phyloP scores from a whole-genome alignment of 2,113 vertebrate genomes.

The Neomonachus schauinslandi region DNA sequence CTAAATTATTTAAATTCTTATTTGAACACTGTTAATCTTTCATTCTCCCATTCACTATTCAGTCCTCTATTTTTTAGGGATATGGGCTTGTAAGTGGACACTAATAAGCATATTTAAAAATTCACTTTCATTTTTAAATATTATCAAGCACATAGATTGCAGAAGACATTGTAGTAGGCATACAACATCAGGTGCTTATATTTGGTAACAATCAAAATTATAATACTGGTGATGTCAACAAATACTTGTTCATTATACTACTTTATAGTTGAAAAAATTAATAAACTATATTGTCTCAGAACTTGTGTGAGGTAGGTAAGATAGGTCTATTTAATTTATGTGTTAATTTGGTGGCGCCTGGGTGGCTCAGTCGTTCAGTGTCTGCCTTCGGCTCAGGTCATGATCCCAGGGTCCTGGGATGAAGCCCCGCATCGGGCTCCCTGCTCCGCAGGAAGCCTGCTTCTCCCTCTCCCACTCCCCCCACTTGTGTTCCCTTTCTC shows the following conservation, averaged over 20 bases:
- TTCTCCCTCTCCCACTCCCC: no score
- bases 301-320: not conserved
- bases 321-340: not conserved
- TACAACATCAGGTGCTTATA: not conserved
- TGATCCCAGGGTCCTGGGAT: no score
- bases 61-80: slow-evolving; percentile 9
- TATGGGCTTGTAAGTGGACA: not conserved
- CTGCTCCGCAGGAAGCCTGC: no score
- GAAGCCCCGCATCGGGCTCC: no score
- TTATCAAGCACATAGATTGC: not conserved
- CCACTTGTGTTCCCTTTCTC: no score
- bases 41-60: not conserved
- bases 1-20: slow-evolving; percentile 26
- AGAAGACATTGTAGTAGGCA: not conserved
- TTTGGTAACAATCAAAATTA: slow-evolving; percentile 17
- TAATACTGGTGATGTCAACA: not conserved
- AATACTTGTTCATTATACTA: not conserved
- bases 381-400: no score
- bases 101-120: slow-evolving; percentile 7
- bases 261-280: slow-evolving; percentile 10
- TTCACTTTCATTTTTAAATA: slow-evolving; percentile 36
- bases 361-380: no score
- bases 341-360: no score
- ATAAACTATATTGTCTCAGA: slow-evolving; percentile 17
- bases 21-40: not conserved